phyloP scores from a whole-genome alignment of 2,113 vertebrate genomes.

The Nipponia nippon region DNA sequence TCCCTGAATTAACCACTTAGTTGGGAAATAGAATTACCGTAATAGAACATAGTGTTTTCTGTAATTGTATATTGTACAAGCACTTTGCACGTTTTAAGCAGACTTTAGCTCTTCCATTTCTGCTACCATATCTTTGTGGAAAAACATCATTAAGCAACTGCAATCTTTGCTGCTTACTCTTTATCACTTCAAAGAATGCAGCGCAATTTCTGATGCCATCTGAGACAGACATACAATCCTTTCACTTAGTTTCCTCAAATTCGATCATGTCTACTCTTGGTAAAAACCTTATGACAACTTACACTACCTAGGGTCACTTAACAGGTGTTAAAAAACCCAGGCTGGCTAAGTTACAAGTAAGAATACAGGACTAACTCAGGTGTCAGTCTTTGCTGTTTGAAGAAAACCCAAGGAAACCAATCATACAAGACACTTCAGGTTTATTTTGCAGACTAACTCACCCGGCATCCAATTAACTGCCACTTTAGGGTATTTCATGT shows the following conservation, averaged over 20 bases:
- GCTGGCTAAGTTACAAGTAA: not conserved
- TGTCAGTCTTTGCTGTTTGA: not conserved
- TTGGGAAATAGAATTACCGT: not conserved
- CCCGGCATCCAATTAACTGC: not conserved
- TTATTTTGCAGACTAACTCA: not conserved
- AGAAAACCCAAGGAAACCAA: not conserved
- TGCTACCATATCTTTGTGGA: not conserved
- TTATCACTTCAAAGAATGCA: not conserved
- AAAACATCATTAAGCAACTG: not conserved
- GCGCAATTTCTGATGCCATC: not conserved
- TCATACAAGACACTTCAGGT: not conserved
- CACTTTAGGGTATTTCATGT: too few relatives aligned
- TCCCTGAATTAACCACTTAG: not conserved
- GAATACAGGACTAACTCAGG: not conserved
- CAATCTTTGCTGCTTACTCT: not conserved
- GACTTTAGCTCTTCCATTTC: not conserved
- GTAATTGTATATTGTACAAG: not conserved
- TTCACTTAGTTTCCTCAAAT: not conserved
- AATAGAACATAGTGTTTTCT: not conserved
- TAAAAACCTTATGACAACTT: not conserved
- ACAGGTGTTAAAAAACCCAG: not conserved
- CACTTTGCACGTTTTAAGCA: not conserved
- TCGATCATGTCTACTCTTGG: not conserved
- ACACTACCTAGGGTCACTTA: not conserved
- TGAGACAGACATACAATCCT: not conserved